Evolutionary conservation across 2,888 invertebrate genomes (phyloP), one percentile per base, ranked within the genome.

Genomic region (Falcaria lacertinaria): DNA sequence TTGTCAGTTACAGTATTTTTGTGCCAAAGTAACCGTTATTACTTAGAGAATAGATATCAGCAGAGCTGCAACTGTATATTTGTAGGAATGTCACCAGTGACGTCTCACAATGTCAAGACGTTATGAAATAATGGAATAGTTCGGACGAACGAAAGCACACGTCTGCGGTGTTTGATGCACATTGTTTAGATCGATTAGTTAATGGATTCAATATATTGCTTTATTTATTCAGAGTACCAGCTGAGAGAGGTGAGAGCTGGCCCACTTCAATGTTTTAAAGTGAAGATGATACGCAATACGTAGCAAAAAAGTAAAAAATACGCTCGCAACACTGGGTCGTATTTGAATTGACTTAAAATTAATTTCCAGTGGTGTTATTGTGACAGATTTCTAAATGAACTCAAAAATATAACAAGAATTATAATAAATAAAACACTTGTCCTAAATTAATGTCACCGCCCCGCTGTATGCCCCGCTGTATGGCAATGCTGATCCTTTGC

Each of bases 51-150:
- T 52, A 64, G 43, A 42, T 49, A 43, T 1, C n/a, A 34, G 1
- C 11, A 22, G 1, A 45, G 42, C 7, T 39, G 45, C 33, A 47
- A 45, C 43, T 33, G 11, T 45, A 59, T 33, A 36, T 47, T 50
- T 47, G 60, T 60, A 53, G 57, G 60, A 63, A 64, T 62, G 62
- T 46, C 19, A 42, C 56, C 54, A 64, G 60, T 67, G 70, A 69
- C 65, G 70, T 60, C 8, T 56, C 45, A 52, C 64, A 62, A 67
- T 71, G 69, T 68, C 68, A 70, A 61, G 48, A 48, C 44, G 57
- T 59, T 61, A 64, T 61, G 67, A 52, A 64, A 60, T 60, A 56
- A 55, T 59, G 57, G 52, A 64, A 42, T 38, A 33, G 42, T 34
- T 37, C 37, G 38, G 7, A 36, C 17, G 34, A 17, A 35, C 17